phyloP scores from a whole-genome alignment of 1,140 invertebrate genomes.

The Lamellibrachia luymesi region DNA sequence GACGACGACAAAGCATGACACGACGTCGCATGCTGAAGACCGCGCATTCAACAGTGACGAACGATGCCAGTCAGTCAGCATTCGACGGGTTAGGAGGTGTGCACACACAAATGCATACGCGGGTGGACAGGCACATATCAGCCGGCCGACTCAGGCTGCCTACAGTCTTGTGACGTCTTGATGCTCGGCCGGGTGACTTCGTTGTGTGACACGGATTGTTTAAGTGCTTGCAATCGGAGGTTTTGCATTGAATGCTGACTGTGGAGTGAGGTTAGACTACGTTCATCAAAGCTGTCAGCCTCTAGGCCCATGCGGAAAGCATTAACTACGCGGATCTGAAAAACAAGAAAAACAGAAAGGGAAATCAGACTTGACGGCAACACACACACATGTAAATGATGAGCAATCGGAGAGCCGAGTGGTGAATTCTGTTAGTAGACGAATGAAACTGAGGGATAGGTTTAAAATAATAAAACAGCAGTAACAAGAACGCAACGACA shows the following conservation, averaged over 20 bases:
- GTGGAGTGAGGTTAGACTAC: conserved; percentile 53
- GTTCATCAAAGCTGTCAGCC: conserved; percentile 65
- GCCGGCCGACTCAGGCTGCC: neutral
- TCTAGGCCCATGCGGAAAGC: conserved; percentile 98
- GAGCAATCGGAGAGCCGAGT: neutral
- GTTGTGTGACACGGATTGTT: conserved; percentile 17
- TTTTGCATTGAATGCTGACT: conserved; percentile 52
- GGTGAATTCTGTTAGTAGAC: neutral
- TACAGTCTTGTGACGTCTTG: neutral
- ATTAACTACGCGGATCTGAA: conserved; percentile 98
- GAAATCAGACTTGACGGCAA: conserved; percentile 34
- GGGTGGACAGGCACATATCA: conserved; percentile 5
- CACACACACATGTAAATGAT: conserved; percentile 31
- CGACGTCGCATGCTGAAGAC: conserved; percentile 6
- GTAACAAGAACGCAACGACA: conserved; percentile 13
- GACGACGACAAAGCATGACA: neutral
- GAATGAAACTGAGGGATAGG: neutral
- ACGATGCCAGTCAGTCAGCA: conserved; percentile 1
- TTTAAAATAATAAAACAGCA: neutral
- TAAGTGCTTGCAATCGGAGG: conserved; percentile 23
- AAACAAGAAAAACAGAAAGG: conserved; percentile 52
- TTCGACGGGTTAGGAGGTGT: neutral
- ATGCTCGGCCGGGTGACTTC: conserved; percentile 6
- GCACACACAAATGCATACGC: neutral
- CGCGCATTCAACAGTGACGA: conserved; percentile 8